phyloP scores from a whole-genome alignment of 2,797 vertebrate genomes.

The Leptatherina wallacei region DNA sequence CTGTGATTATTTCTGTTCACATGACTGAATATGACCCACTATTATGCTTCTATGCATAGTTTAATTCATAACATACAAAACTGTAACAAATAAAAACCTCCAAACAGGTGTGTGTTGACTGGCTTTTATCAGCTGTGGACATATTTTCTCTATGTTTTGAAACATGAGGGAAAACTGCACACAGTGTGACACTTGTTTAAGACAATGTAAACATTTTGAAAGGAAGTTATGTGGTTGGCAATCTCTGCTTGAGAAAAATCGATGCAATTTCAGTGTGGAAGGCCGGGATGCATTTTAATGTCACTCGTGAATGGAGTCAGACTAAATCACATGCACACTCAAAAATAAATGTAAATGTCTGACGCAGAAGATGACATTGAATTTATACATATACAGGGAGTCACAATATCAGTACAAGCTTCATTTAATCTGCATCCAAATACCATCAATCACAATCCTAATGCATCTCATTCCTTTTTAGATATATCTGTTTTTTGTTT shows the following conservation, averaged over 20 bases:
- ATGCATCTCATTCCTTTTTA: slow-evolving; percentile 24
- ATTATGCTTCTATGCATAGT: not conserved
- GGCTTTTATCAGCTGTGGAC: not conserved
- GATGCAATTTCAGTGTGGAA: slow-evolving; percentile 12
- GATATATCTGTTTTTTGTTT: slow-evolving; percentile 21
- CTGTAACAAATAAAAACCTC: not conserved
- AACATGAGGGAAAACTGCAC: slow-evolving; percentile 8
- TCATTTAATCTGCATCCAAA: slow-evolving; percentile 50
- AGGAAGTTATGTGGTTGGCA: slow-evolving; percentile 10
- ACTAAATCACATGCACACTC: slow-evolving; percentile 25
- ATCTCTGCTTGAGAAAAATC: slow-evolving; percentile 36
- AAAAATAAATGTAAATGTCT: slow-evolving; percentile 16
- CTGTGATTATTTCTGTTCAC: not conserved
- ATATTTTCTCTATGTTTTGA: not conserved
- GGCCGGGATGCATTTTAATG: slow-evolving; percentile 30
- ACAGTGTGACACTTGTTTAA: slow-evolving; percentile 5
- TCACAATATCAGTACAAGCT: slow-evolving; percentile 38
- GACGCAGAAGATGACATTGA: slow-evolving; percentile 32
- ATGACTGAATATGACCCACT: not conserved
- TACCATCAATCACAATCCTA: slow-evolving; percentile 34
- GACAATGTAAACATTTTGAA: slow-evolving; percentile 39
- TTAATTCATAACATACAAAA: not conserved
- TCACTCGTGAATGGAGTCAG: slow-evolving; percentile 24
- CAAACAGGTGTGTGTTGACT: not conserved
- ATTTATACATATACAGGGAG: slow-evolving; percentile 34